phyloP scores from a whole-genome alignment of 2,888 invertebrate species.

The Nasonia oneida region DNA sequence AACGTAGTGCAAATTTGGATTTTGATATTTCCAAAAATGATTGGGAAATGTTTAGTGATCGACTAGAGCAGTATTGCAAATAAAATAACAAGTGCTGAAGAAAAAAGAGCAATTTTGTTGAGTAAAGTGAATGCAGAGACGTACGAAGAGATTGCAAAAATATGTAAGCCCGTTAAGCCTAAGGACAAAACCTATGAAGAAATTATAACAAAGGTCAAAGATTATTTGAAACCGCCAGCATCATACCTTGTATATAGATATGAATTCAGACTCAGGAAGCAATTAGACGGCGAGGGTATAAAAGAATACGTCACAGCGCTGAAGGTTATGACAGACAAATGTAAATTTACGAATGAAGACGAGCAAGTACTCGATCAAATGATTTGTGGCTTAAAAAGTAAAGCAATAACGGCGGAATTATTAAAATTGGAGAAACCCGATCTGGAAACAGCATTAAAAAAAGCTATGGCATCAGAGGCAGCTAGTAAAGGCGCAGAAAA shows the following conservation, averaged over 20 bases:
- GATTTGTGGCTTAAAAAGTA: slow-evolving; percentile 40
- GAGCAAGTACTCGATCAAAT: slow-evolving; percentile 58
- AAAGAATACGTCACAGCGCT: slow-evolving; percentile 56
- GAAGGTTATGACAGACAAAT: slow-evolving; percentile 34
- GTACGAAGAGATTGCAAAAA: too few relatives aligned
- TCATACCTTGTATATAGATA: slow-evolving; percentile 39
- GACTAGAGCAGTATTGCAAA: too few relatives aligned
- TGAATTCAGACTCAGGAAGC: slow-evolving; percentile 46
- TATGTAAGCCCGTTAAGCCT: background rate
- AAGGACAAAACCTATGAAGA: background rate
- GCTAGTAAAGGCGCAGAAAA: background rate
- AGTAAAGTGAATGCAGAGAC: too few relatives aligned
- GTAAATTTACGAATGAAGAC: slow-evolving; percentile 46
- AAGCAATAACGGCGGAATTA: slow-evolving; percentile 49
- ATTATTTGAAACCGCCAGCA: background rate
- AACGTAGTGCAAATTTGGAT: too few relatives aligned
- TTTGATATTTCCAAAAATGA: too few relatives aligned
- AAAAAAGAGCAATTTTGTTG: too few relatives aligned
- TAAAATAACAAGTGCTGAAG: too few relatives aligned
- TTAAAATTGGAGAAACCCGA: slow-evolving; percentile 51
- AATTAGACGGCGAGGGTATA: slow-evolving; percentile 43
- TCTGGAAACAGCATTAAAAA: slow-evolving; percentile 42
- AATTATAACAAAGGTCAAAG: background rate
- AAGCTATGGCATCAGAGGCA: slow-evolving; percentile 19
- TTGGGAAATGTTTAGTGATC: too few relatives aligned